phyloP scores from a whole-genome alignment of 37 sponge, comb jelly and placozoan genomes.

The Cliona cf. orientalis region DNA sequence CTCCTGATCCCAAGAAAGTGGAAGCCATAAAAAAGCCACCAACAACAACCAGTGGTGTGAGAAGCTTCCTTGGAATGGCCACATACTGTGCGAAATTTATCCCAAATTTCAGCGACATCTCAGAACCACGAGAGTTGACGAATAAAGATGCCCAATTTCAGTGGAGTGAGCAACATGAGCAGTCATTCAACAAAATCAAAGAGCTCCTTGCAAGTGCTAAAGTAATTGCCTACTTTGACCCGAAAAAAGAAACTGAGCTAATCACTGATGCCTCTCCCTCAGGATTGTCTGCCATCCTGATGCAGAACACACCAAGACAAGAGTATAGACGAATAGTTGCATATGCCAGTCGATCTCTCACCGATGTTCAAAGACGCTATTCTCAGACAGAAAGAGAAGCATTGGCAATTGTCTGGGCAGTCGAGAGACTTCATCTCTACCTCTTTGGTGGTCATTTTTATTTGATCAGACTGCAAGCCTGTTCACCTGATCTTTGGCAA shows the following conservation, averaged over 20 bases:
- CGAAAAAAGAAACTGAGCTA: slow-evolving; percentile 23
- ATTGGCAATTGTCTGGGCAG: slow-evolving; percentile 43
- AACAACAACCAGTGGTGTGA: slow-evolving; percentile 23
- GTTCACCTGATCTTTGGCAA: slow-evolving; percentile 32
- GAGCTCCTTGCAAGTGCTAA: slow-evolving; percentile 4
- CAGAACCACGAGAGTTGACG: slow-evolving; percentile 39
- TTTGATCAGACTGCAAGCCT: slow-evolving; percentile 54
- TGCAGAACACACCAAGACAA: neutral
- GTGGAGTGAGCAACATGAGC: too few relatives aligned
- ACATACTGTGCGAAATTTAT: slow-evolving; percentile 64
- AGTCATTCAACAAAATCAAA: too few relatives aligned
- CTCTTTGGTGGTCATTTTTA: slow-evolving; percentile 63
- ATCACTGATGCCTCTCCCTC: slow-evolving; percentile 38
- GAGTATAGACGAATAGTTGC: slow-evolving; percentile 23
- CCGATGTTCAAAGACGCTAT: slow-evolving; percentile 20
- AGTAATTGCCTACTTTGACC: slow-evolving; percentile 40
- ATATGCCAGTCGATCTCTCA: slow-evolving; percentile 35
- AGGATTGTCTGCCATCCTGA: slow-evolving; percentile 40
- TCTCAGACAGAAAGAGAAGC: slow-evolving; percentile 52
- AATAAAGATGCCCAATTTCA: slow-evolving; percentile 32
- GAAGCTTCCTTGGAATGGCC: slow-evolving; percentile 53
- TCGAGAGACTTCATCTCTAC: slow-evolving; percentile 55
- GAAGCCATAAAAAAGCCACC: slow-evolving; percentile 32
- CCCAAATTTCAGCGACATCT: slow-evolving; percentile 39
- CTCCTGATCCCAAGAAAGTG: slow-evolving; percentile 45